Conservation (phyloP, 1,140 invertebrate genomes). For the Artemia franciscana region DNA sequence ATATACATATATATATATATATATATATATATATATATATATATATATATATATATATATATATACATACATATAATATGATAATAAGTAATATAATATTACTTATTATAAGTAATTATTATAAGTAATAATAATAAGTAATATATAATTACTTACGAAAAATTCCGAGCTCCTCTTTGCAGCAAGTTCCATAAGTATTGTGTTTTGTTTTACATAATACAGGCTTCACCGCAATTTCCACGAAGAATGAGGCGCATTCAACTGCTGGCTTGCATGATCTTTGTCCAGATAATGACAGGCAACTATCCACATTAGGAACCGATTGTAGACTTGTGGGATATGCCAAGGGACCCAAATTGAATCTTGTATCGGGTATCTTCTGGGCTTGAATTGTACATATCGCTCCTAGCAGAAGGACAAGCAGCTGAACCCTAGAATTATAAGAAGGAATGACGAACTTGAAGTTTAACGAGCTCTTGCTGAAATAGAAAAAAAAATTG, state of each 20-base stretch:
- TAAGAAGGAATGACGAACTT: too few relatives aligned
- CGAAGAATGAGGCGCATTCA: slow-evolving; percentile 7
- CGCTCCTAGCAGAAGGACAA: too few relatives aligned
- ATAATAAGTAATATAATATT: too few relatives aligned
- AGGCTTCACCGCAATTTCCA: slow-evolving; percentile 7
- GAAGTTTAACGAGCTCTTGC: too few relatives aligned
- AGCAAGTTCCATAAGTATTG: slow-evolving; percentile 7
- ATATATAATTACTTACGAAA: slow-evolving; percentile 3
- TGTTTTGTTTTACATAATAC: slow-evolving; percentile 6
- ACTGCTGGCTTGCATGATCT: slow-evolving; percentile 7
- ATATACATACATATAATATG: neutral
- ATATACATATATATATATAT: too few relatives aligned
- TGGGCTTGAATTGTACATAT: too few relatives aligned
- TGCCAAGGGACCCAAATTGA: neutral
- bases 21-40: too few relatives aligned
- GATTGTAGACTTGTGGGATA: neutral
- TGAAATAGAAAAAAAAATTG: too few relatives aligned
- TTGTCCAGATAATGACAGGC: neutral
- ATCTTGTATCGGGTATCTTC: neutral
- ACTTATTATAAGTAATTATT: too few relatives aligned
- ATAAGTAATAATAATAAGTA: neutral
- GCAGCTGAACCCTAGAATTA: too few relatives aligned
- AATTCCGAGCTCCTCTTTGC: slow-evolving; percentile 3
- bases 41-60: too few relatives aligned
- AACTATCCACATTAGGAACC: neutral